These are phyloP conservation scores for Scaptomyza flava DNA, from an alignment of 2,888 invertebrate species.

Conservation along the genomic window DNA sequence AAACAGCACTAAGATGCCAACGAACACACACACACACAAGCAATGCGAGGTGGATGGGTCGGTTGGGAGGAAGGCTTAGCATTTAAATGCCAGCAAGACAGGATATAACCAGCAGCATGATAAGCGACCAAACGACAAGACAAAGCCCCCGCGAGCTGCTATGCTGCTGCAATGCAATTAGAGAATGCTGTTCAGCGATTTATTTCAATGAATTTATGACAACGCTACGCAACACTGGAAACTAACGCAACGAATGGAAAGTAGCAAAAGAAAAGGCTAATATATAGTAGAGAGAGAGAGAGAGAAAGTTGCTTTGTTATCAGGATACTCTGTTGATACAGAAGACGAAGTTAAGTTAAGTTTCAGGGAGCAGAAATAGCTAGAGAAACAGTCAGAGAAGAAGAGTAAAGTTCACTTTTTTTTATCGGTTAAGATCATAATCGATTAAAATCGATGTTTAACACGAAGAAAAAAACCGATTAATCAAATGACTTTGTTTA, in stretches of 20 bases:
- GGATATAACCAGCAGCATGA: constrained; percentile 38
- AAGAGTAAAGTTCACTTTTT: too few species aligned
- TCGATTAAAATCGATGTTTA: too few species aligned
- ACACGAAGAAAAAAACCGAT: too few species aligned
- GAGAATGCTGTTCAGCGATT: constrained; percentile 24
- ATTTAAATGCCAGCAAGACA: constrained; percentile 54
- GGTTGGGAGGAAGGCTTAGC: not conserved
- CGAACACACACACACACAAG: not conserved
- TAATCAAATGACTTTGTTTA: too few species aligned
- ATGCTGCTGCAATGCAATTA: constrained; percentile 49
- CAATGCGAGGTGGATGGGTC: not conserved
- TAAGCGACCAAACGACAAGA: constrained; percentile 13
- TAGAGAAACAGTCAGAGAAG: too few species aligned
- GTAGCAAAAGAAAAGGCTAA: not conserved
- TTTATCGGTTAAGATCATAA: too few species aligned
- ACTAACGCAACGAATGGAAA: not conserved
- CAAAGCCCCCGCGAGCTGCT: constrained; percentile 35
- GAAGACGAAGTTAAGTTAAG: too few species aligned
- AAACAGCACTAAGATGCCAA: constrained; percentile 38
- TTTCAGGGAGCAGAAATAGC: too few species aligned
- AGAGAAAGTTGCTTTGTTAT: not conserved
- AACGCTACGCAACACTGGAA: not conserved
- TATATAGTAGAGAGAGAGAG: not conserved
- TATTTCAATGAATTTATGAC: constrained; percentile 22
- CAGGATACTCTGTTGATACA: not conserved